Conservation (phyloP, 37 sponge, comb jelly and placozoan species). For the Amphimedon queenslandica region DNA sequence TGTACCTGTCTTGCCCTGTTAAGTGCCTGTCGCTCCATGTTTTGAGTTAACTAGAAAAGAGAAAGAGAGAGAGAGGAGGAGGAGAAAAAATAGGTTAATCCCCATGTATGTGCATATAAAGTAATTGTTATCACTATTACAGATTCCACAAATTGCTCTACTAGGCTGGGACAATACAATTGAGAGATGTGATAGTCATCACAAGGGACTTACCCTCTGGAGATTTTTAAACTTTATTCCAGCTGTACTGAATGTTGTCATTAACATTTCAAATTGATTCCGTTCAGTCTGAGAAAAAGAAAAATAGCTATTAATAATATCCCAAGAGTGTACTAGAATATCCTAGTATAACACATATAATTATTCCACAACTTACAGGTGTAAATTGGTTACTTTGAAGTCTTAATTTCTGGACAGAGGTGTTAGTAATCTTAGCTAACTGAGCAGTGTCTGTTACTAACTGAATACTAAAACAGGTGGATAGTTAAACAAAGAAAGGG, state of each 20-base stretch:
- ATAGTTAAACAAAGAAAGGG: not conserved
- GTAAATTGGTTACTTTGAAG: not conserved
- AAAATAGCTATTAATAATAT: not conserved
- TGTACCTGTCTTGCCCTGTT: not conserved
- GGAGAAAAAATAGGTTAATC: not conserved
- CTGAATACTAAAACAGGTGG: slow-evolving; percentile 13
- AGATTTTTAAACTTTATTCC: slow-evolving; percentile 32
- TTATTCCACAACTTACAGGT: slow-evolving; percentile 30
- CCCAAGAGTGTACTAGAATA: too few species aligned
- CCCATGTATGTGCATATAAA: too few species aligned
- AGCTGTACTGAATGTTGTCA: slow-evolving; percentile 28
- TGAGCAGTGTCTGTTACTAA: slow-evolving; percentile 47
- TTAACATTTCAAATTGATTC: slow-evolving; percentile 31
- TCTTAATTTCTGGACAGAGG: slow-evolving; percentile 36
- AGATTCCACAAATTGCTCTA: too few species aligned
- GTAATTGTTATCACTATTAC: too few species aligned
- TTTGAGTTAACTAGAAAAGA: not conserved
- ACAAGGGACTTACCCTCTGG: slow-evolving; percentile 32
- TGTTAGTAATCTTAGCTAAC: slow-evolving; percentile 56
- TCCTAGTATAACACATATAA: too few species aligned
- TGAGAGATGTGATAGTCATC: too few species aligned
- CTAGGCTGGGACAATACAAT: too few species aligned
- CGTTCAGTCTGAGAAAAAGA: not conserved
- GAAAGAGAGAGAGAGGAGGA: not conserved
- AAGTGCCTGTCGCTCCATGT: not conserved